A percentile compares a stretch with the other conserved stretches of the same genome.
Evolutionary conservation across 2,888 invertebrate species (phyloP).

Genomic region (Orchestes rusci): DNA sequence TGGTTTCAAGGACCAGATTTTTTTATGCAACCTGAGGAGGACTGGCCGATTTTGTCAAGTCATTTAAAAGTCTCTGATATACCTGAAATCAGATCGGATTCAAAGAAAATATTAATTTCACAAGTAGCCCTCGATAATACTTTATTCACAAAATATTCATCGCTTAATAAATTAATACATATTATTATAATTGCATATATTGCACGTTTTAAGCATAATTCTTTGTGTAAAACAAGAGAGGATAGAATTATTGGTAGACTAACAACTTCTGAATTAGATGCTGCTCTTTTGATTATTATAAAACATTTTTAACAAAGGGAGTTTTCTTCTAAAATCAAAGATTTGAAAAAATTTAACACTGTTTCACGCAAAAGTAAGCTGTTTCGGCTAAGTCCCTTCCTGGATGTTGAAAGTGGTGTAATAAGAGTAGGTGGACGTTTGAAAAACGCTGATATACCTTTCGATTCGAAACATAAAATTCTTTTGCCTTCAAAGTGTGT

Average conservation of each 20-base stretch:
- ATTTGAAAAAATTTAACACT: too few relatives aligned
- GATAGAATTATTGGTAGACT: too few relatives aligned
- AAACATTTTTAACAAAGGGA: too few relatives aligned
- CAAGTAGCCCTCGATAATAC: too few relatives aligned
- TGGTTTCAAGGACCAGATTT: too few relatives aligned
- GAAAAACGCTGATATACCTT: constrained; percentile 13
- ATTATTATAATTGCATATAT: constrained; percentile 1
- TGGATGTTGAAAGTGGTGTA: constrained; percentile 16
- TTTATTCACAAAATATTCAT: constrained; percentile 2
- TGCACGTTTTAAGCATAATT: too few relatives aligned
- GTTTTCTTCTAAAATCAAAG: too few relatives aligned
- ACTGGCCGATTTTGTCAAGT: constrained; percentile 10
- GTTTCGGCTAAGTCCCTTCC: constrained; percentile 16
- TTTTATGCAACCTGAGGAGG: too few relatives aligned
- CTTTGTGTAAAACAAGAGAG: too few relatives aligned
- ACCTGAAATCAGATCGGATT: constrained; percentile 17
- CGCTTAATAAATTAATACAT: not conserved
- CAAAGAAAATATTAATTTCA: too few relatives aligned
- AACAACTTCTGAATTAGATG: not conserved
- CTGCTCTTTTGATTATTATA: not conserved
- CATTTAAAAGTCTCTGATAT: constrained; percentile 16
- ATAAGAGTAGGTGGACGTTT: constrained; percentile 23
- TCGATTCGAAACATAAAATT: constrained; percentile 17
- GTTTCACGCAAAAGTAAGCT: constrained; percentile 12
- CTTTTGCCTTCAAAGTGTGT: constrained; percentile 17